phyloP scores from a whole-genome alignment of 2,888 invertebrate genomes.

The Tanypteryx hageni region DNA sequence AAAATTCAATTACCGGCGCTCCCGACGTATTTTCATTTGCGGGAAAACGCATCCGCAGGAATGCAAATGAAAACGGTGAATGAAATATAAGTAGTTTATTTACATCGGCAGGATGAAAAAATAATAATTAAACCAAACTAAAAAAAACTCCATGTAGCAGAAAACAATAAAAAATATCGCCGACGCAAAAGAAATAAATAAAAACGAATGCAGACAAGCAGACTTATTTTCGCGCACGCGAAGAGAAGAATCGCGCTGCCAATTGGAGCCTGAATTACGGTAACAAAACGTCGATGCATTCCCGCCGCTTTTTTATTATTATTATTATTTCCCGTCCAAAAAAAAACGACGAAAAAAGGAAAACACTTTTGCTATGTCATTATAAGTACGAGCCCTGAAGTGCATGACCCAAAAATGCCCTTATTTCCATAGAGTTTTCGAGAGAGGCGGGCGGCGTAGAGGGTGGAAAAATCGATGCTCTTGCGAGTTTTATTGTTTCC shows the following conservation, averaged over 20 bases:
- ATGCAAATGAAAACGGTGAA: constrained; percentile 59
- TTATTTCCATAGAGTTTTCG: background rate
- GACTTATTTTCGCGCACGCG: constrained; percentile 21
- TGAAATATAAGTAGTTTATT: constrained; percentile 63
- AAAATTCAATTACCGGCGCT: constrained; percentile 52
- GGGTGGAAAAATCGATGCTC: background rate
- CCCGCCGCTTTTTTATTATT: background rate
- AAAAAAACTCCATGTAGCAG: background rate
- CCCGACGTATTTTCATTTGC: constrained; percentile 52
- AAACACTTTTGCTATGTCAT: constrained; percentile 12
- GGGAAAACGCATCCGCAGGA: constrained; percentile 50
- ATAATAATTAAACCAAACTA: background rate
- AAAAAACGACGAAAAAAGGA: background rate
- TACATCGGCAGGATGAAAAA: constrained; percentile 43
- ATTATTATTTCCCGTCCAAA: constrained; percentile 12
- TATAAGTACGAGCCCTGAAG: background rate
- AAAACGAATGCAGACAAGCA: constrained; percentile 29
- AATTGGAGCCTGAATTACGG: constrained; percentile 40
- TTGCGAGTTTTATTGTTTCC: background rate
- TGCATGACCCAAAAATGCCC: background rate
- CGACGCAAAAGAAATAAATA: background rate
- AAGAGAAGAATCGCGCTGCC: constrained; percentile 31
- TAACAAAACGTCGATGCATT: constrained; percentile 49
- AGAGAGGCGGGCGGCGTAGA: background rate
- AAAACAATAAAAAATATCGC: background rate